These are phyloP conservation scores for Ictalurus punctatus DNA, from an alignment of 2,113 vertebrate species.

Conservation along the genomic window DNA sequence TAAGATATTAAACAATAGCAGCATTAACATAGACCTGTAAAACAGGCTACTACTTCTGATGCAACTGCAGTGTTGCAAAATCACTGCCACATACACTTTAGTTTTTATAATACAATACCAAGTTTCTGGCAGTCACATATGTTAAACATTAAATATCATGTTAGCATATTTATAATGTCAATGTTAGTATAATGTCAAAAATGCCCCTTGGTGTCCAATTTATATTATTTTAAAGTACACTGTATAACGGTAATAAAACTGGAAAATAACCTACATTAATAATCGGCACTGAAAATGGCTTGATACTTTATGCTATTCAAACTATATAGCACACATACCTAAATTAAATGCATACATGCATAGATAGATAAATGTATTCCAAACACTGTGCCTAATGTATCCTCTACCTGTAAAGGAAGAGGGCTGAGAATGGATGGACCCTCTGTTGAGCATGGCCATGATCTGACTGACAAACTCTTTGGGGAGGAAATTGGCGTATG, in stretches of 20 bases:
- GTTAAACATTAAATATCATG: neutral
- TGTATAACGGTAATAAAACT: neutral
- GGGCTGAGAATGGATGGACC: conserved; percentile 98
- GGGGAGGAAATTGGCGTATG: conserved; percentile 98
- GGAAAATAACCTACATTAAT: neutral
- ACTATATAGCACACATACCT: neutral
- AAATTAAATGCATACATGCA: neutral
- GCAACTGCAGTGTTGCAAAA: too few relatives aligned
- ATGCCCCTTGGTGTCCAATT: neutral
- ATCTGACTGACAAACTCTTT: conserved; percentile 98
- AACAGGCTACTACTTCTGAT: neutral
- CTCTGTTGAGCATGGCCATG: conserved; percentile 99
- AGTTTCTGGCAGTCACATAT: neutral
- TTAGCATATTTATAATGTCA: neutral
- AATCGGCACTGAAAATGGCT: neutral
- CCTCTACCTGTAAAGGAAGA: conserved; percentile 94
- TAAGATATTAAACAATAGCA: neutral
- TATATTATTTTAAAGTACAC: neutral
- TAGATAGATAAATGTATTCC: neutral
- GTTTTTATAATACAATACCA: neutral
- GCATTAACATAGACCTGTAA: neutral
- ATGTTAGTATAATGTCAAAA: neutral
- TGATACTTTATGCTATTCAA: neutral
- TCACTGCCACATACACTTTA: neutral
- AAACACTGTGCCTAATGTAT: neutral